Base-by-base conservation (phyloP, 1,140 invertebrate genomes). In the Drosophila truncata region DNA sequence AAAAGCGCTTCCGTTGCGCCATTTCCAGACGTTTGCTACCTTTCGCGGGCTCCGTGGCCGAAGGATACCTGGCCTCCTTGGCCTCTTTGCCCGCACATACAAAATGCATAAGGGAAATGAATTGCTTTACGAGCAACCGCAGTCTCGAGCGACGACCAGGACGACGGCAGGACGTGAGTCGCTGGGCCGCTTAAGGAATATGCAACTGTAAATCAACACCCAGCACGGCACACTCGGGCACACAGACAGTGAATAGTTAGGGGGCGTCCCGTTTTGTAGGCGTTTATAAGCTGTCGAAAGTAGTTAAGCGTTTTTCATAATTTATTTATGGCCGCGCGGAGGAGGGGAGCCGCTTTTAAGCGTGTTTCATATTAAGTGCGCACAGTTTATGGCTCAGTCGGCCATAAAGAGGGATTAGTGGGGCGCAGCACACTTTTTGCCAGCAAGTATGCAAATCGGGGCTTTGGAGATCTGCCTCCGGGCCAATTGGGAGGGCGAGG, bases 221-320 rank as follows among this genome's bases (percentile, higher is more conserved):
- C 44, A 49, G 65, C 46, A 18, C 54, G 54, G 31, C 54, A 60
- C 62, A 41, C 46, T 44, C 59, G 46, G 60, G 66, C 60, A 61
- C 66, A 64, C 63, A 72, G 6, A 61, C 46, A 49, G 27, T 46
- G 66, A 71, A 60, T 81, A 90, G 81, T 82, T 81, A 50, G 85
- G 82, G 62, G 29, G 69, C 69, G 61, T 65, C 58, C 61, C 84
- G 81, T 81, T 88, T 81, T 69, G 84, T 87, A 87, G 84, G 84
- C 84, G 84, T 83, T 88, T 91, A 90, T 90, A 90, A 91, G 85
- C 85, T 90, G 85, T 90, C 85, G 85, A 90, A 90, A 90, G 85
- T 91, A 85, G 85, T 90, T 90, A 90, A 90, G 85, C 85, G 86
- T 91, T 90, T 91, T 90, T 90, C 85, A 90, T 90, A 90, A 90